Conservation (phyloP, 2,113 vertebrate species). For the Clinocottus analis region DNA sequence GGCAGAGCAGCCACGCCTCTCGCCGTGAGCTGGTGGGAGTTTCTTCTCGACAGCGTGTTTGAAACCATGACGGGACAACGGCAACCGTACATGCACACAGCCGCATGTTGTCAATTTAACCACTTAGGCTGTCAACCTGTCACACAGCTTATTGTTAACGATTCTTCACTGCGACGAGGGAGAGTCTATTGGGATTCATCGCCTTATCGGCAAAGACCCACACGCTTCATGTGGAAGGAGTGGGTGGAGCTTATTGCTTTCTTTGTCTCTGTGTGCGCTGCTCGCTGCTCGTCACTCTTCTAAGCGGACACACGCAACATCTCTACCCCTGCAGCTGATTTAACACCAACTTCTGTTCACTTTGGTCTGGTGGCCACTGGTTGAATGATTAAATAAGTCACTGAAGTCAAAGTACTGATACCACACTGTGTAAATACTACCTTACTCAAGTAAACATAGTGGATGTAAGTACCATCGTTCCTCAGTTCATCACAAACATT, state of each 20-base stretch:
- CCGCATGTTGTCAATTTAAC: constrained; percentile 24
- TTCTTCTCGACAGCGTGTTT: neutral
- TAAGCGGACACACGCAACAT: neutral
- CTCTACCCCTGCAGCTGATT: neutral
- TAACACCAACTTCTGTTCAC: neutral
- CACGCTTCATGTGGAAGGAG: neutral
- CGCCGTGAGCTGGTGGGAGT: constrained; percentile 6
- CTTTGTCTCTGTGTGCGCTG: neutral
- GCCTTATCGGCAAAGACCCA: neutral
- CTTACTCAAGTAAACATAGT: neutral
- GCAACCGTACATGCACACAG: neutral
- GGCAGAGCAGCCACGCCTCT: neutral
- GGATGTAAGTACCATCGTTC: too few species aligned
- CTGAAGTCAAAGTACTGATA: neutral
- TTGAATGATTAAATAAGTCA: neutral
- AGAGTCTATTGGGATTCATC: neutral
- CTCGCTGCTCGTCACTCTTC: neutral
- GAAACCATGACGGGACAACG: neutral
- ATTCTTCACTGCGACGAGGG: neutral
- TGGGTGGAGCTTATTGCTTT: neutral
- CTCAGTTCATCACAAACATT: too few species aligned
- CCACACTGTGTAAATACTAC: neutral
- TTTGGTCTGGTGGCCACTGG: neutral
- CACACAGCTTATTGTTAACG: constrained; percentile 8
- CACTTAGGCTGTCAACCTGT: constrained; percentile 15